phyloP scores from a whole-genome alignment of 92 coral and sea anemone genomes.

The Epizoanthus stellaris region DNA sequence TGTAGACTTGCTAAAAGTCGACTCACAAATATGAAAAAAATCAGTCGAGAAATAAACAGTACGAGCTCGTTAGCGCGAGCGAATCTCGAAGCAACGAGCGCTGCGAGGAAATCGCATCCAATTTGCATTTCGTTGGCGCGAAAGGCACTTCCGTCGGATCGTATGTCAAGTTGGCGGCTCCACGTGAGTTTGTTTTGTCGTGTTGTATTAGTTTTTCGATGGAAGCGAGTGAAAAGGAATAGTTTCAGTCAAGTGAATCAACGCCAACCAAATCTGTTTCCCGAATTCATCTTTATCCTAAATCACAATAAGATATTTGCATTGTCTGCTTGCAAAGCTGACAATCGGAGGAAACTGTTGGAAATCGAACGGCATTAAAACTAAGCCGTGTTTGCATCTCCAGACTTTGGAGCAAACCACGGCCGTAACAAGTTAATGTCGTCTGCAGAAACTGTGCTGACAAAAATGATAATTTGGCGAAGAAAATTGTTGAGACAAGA shows the following conservation, averaged over 20 bases:
- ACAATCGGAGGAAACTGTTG: conserved; percentile 4
- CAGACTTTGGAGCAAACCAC: background rate
- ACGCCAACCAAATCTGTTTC: too few relatives aligned
- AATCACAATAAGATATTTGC: too few relatives aligned
- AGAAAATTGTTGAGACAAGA: conserved; percentile 9
- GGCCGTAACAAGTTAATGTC: conserved; percentile 20
- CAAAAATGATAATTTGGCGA: too few relatives aligned
- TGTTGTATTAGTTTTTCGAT: background rate
- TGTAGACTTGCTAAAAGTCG: too few relatives aligned
- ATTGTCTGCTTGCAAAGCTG: background rate
- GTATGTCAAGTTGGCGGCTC: background rate
- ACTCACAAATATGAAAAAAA: too few relatives aligned
- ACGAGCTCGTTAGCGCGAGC: too few relatives aligned
- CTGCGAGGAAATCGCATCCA: too few relatives aligned
- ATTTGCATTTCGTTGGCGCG: background rate
- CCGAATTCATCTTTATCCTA: too few relatives aligned
- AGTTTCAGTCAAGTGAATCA: background rate
- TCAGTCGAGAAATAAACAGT: too few relatives aligned
- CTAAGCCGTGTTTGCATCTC: background rate
- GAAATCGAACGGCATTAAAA: background rate
- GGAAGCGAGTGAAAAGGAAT: background rate
- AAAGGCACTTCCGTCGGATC: background rate
- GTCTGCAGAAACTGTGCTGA: too few relatives aligned
- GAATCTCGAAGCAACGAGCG: too few relatives aligned
- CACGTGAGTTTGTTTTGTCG: background rate